Evolutionary conservation across 2,888 invertebrate genomes (phyloP).

Genomic region (Acanthococcus lagerstroemiae): DNA sequence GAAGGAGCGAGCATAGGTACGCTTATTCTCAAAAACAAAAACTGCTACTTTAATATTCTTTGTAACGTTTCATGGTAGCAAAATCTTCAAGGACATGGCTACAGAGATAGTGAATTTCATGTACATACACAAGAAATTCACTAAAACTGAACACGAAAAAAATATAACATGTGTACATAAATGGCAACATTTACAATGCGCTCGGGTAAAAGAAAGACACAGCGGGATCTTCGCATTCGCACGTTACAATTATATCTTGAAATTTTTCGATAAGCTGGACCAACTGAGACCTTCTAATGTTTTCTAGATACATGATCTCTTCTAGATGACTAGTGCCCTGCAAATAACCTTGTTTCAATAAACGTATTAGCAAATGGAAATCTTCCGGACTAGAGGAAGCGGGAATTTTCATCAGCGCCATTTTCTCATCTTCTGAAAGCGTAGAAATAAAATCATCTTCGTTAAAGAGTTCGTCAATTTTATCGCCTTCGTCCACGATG

Average conservation of each 20-base stretch:
- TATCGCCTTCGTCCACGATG: conserved; percentile 21
- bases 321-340: conserved; percentile 87
- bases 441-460: conserved; percentile 50
- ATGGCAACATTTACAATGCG: too few relatives aligned
- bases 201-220: conserved; percentile 50
- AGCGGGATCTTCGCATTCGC: conserved; percentile 86
- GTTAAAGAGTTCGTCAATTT: conserved; percentile 25
- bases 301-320: conserved; percentile 96
- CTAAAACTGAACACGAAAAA: too few relatives aligned
- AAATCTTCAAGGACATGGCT: too few relatives aligned
- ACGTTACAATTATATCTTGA: conserved; percentile 78
- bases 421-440: conserved; percentile 53
- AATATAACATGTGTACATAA: too few relatives aligned
- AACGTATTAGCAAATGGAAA: conserved; percentile 47
- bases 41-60: too few relatives aligned
- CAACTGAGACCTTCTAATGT: conserved; percentile 80
- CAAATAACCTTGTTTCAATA: conserved; percentile 59
- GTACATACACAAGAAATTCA: too few relatives aligned
- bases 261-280: conserved; percentile 87
- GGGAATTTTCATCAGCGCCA: conserved; percentile 58
- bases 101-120: too few relatives aligned
- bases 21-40: too few relatives aligned
- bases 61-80: too few relatives aligned
- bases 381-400: conserved; percentile 68
- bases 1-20: too few relatives aligned